phyloP scores from a whole-genome alignment of 2,113 vertebrate species.

The Steatornis caripensis region DNA sequence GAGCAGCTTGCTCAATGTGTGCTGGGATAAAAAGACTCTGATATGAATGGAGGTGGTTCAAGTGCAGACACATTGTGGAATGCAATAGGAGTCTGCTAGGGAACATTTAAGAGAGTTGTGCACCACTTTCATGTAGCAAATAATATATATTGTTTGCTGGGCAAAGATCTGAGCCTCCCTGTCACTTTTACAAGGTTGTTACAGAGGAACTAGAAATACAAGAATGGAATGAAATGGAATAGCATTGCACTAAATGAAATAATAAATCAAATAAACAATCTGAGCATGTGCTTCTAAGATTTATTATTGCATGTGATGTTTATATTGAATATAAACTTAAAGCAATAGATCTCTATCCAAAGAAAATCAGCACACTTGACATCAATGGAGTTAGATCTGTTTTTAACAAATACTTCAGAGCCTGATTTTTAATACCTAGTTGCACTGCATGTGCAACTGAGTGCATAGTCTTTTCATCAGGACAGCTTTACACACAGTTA shows the following conservation, averaged over 20 bases:
- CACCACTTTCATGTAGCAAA: slow-evolving; percentile 70
- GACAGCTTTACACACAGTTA: background rate
- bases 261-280: slow-evolving; percentile 47
- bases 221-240: slow-evolving; percentile 26
- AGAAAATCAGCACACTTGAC: background rate
- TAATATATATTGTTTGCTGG: slow-evolving; percentile 67
- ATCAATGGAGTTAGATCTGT: background rate
- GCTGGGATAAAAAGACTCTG: slow-evolving; percentile 77
- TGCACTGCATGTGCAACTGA: background rate
- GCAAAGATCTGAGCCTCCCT: slow-evolving; percentile 64
- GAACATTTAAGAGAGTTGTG: slow-evolving; percentile 66
- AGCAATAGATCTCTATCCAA: background rate
- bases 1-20: slow-evolving; percentile 76
- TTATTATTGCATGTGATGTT: slow-evolving; percentile 1
- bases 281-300: background rate
- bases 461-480: background rate
- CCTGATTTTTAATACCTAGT: background rate
- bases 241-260: slow-evolving; percentile 20
- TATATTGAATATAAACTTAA: slow-evolving; percentile 3
- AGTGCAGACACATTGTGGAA: slow-evolving; percentile 74
- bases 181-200: slow-evolving; percentile 67
- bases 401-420: slow-evolving; percentile 21
- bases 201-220: slow-evolving; percentile 32
- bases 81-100: slow-evolving; percentile 67
- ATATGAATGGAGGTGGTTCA: slow-evolving; percentile 78